phyloP scores from a whole-genome alignment of 92 coral and sea anemone genomes.

The Phenganax subtilis region DNA sequence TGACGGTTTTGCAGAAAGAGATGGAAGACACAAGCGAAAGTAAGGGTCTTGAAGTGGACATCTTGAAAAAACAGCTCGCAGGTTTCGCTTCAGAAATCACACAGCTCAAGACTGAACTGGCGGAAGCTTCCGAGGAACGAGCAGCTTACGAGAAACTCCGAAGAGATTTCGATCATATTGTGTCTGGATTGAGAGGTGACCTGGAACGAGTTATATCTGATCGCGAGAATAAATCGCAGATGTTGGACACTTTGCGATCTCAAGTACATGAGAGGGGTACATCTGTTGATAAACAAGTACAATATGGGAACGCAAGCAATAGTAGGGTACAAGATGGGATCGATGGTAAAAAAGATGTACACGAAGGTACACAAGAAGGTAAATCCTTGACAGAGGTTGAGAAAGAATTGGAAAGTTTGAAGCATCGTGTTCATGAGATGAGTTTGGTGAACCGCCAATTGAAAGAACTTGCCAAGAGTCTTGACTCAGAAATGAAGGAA shows the following conservation, averaged over 20 bases:
- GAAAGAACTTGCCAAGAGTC: slow-evolving; percentile 36
- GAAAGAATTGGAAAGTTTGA: slow-evolving; percentile 19
- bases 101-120: slow-evolving; percentile 36
- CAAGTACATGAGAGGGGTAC: slow-evolving; percentile 32
- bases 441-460: slow-evolving; percentile 32
- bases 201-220: slow-evolving; percentile 66
- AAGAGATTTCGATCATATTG: slow-evolving; percentile 74
- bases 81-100: slow-evolving; percentile 1
- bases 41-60: not conserved
- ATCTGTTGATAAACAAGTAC: slow-evolving; percentile 33
- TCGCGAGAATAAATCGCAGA: slow-evolving; percentile 64
- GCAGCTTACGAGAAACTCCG: slow-evolving; percentile 64
- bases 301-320: not conserved
- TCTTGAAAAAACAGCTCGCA: not conserved
- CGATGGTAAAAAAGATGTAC: not conserved
- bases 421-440: slow-evolving; percentile 4
- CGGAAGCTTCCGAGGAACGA: slow-evolving; percentile 44
- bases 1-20: slow-evolving; percentile 24
- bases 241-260: slow-evolving; percentile 65
- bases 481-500: slow-evolving; percentile 26
- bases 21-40: slow-evolving; percentile 18
- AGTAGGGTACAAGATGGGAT: not conserved
- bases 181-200: slow-evolving; percentile 82
- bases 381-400: slow-evolving; percentile 1
- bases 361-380: not conserved